Conservation (phyloP, 2,797 vertebrate genomes). For the Channallabes apus region DNA sequence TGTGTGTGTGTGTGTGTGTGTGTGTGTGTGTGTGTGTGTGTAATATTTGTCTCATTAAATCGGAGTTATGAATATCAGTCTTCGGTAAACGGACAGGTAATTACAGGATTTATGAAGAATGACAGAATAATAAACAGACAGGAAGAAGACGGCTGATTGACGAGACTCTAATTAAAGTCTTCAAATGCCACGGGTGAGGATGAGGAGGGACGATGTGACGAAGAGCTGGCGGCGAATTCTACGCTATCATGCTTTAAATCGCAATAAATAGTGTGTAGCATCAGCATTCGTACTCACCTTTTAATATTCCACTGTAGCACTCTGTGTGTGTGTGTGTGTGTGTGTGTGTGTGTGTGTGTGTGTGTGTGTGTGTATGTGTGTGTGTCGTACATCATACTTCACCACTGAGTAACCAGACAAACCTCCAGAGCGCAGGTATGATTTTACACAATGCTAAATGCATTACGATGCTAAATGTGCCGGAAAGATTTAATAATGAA, state of each 20-base stretch:
- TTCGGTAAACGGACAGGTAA: conserved; percentile 47
- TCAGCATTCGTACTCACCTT: not conserved
- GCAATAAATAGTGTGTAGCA: not conserved
- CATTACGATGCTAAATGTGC: too few relatives aligned
- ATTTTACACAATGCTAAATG: too few relatives aligned
- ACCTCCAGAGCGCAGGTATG: too few relatives aligned
- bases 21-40: not conserved
- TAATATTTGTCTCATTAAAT: conserved; percentile 48
- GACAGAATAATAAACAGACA: conserved; percentile 33
- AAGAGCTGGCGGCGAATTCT: not conserved
- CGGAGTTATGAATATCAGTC: conserved; percentile 46
- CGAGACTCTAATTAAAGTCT: not conserved
- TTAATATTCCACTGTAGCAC: not conserved
- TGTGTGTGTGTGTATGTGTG: too few relatives aligned
- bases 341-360: not conserved
- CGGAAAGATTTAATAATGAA: too few relatives aligned
- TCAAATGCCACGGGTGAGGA: not conserved
- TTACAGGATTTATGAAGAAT: conserved; percentile 45
- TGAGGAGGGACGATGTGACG: not conserved
- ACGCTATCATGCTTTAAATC: not conserved
- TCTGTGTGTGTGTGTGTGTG: not conserved
- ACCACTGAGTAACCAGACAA: too few relatives aligned
- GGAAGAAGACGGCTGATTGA: not conserved
- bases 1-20: not conserved
- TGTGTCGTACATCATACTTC: too few relatives aligned